Base-by-base conservation (phyloP, 2,888 invertebrate genomes). In the Crioceris asparagi region DNA sequence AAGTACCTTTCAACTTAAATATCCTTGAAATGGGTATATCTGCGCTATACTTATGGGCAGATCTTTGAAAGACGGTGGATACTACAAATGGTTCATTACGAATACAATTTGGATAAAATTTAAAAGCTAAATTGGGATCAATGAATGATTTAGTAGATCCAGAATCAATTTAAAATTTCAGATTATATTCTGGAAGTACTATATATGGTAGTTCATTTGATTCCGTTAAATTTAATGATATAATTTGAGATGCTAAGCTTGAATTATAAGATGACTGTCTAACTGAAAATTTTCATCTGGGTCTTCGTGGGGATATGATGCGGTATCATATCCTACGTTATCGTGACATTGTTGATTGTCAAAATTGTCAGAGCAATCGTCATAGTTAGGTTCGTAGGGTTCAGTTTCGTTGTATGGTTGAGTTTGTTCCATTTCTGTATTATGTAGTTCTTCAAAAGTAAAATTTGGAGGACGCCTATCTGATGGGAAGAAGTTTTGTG, bases 171-270 rank as follows among this genome's bases (percentile, higher is more conserved):
- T 41, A 19, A 8, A 41, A 15, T 33, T 41, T 45, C 7, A 45
- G 11, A 36, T 45, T 45, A 19, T 36, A n/a, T 33, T 45, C 44
- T 8, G 41, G 40, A n/a, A 45, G 23, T n/a, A 41, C 27, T 7
- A 45, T 45, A 14, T 39, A 43, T 8, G 38, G 38, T n/a, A 42
- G 36, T 31, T 43, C 31, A 17, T 17, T 31, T 14, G 21, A 8
- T 12, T 39, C 19, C 10, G 10, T 29, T 14, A 18, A 7, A 2
- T 19, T 18, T 4, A 29, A 15, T 4, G 29, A 29, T 4, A 29
- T 5, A 5, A 12, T 29, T 11, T 29, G 12, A 4, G 29, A 15
- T 4, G 12, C 6, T 29, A 29, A 5, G 30, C 17, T 30, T 6
- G 5, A n/a, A n/a, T n/a, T n/a, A n/a, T 18, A 6, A 5, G 16